phyloP scores from a whole-genome alignment of 1,140 invertebrate species.

The Atta texana region DNA sequence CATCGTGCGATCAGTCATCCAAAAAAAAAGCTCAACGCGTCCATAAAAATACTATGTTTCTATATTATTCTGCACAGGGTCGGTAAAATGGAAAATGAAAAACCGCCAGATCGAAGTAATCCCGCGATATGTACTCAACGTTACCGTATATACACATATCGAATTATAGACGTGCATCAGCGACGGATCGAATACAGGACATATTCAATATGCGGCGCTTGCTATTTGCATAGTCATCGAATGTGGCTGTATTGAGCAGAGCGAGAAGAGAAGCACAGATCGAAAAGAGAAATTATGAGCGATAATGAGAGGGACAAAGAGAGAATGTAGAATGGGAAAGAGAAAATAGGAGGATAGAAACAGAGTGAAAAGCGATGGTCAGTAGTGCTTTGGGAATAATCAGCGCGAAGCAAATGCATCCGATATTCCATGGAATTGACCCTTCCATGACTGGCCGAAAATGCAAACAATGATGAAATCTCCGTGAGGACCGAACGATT shows the following conservation, averaged over 20 bases:
- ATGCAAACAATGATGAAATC: slow-evolving; percentile 80
- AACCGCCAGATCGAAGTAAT: slow-evolving; percentile 17
- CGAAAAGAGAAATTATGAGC: slow-evolving; percentile 3
- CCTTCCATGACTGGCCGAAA: slow-evolving; percentile 74
- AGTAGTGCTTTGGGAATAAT: slow-evolving; percentile 77
- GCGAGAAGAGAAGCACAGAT: background rate
- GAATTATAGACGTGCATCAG: slow-evolving; percentile 66
- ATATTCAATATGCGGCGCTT: slow-evolving; percentile 58
- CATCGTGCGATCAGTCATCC: background rate
- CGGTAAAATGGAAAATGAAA: background rate
- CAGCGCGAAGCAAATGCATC: slow-evolving; percentile 71
- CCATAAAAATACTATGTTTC: background rate
- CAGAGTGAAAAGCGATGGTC: slow-evolving; percentile 55
- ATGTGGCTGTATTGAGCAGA: background rate
- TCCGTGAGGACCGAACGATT: slow-evolving; percentile 78
- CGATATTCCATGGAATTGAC: slow-evolving; percentile 74
- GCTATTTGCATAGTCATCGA: slow-evolving; percentile 61
- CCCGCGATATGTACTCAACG: slow-evolving; percentile 25
- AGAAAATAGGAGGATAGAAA: background rate
- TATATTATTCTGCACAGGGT: background rate
- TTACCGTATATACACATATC: slow-evolving; percentile 54
- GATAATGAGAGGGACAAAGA: slow-evolving; percentile 24
- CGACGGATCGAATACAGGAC: slow-evolving; percentile 60
- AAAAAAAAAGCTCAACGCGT: background rate
- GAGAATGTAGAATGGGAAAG: background rate